Percentiles rank a stretch among this genome's conserved stretches.
Evolutionary conservation across 2,888 invertebrate genomes (phyloP).

Genomic region (Scaptomyza cyrtandrae): DNA sequence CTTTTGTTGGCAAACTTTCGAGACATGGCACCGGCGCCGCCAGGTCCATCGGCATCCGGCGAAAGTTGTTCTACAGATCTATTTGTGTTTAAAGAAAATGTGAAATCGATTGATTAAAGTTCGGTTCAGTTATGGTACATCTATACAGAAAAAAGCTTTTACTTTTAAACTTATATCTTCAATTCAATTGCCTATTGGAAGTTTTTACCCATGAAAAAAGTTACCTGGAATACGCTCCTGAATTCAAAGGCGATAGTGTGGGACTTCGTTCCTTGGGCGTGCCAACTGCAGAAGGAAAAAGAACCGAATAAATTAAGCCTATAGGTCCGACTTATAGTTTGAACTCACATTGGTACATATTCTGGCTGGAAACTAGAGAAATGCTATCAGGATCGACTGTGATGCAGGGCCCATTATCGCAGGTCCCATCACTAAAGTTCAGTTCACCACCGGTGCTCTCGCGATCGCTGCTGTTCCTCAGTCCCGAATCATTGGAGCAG

Average conservation of each 20-base stretch:
- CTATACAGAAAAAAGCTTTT: no score
- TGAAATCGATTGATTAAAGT: not conserved
- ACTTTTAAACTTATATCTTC: no score
- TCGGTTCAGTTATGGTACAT: no score
- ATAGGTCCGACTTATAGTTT: no score
- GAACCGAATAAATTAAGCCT: no score
- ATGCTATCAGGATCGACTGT: constrained; percentile 85
- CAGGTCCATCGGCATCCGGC: constrained; percentile 89
- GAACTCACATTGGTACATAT: constrained; percentile 84
- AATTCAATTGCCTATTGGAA: no score
- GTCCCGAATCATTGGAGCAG: constrained; percentile 94
- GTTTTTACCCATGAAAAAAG: not conserved
- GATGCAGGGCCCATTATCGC: constrained; percentile 85
- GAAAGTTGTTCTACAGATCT: constrained; percentile 91
- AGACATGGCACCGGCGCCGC: constrained; percentile 85
- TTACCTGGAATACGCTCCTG: constrained; percentile 89
- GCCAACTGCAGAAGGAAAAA: constrained; percentile 86
- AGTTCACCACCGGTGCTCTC: constrained; percentile 91
- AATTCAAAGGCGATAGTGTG: constrained; percentile 92
- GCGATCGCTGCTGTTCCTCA: constrained; percentile 91
- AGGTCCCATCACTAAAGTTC: constrained; percentile 89
- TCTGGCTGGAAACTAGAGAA: constrained; percentile 84
- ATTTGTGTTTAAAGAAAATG: not conserved
- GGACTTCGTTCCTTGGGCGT: constrained; percentile 94
- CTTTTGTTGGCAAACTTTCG: constrained; percentile 82